Conservation (phyloP, 2,888 invertebrate genomes). For the Spodoptera littoralis region DNA sequence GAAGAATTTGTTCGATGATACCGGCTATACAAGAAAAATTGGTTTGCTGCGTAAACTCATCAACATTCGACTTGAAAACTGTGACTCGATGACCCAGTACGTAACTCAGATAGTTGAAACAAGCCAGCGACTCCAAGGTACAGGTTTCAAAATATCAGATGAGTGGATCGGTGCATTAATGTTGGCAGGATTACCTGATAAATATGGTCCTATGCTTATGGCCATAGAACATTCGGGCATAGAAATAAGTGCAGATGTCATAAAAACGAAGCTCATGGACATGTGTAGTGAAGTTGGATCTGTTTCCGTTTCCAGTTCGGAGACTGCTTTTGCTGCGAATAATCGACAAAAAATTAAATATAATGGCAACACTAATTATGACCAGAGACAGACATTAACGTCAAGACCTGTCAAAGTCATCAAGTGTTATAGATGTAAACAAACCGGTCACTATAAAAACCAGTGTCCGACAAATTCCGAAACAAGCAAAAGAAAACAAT, state of each 20-base stretch:
- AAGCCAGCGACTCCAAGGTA: conserved; percentile 33
- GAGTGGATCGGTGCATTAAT: conserved; percentile 50
- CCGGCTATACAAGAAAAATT: conserved; percentile 42
- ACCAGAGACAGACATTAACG: background rate
- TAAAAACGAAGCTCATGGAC: conserved; percentile 48
- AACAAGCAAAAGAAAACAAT: too few relatives aligned
- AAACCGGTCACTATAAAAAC: conserved; percentile 49
- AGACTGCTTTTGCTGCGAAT: too few relatives aligned
- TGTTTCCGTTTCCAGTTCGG: too few relatives aligned
- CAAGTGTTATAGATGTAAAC: conserved; percentile 51
- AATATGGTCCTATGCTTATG: conserved; percentile 50
- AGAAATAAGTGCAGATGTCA: conserved; percentile 7
- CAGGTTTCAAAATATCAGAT: conserved; percentile 46
- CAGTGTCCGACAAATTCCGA: conserved; percentile 19
- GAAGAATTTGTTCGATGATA: conserved; percentile 26
- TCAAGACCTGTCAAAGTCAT: conserved; percentile 41
- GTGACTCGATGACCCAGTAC: conserved; percentile 31
- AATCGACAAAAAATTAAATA: too few relatives aligned
- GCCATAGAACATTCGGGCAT: conserved; percentile 31
- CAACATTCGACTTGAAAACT: conserved; percentile 35
- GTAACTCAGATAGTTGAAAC: conserved; percentile 41
- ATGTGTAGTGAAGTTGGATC: conserved; percentile 28
- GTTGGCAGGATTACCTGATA: conserved; percentile 47
- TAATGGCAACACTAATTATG: conserved; percentile 13
- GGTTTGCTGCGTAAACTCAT: conserved; percentile 38